phyloP scores from a whole-genome alignment of 2,113 vertebrate genomes.

The Globicephala melas region DNA sequence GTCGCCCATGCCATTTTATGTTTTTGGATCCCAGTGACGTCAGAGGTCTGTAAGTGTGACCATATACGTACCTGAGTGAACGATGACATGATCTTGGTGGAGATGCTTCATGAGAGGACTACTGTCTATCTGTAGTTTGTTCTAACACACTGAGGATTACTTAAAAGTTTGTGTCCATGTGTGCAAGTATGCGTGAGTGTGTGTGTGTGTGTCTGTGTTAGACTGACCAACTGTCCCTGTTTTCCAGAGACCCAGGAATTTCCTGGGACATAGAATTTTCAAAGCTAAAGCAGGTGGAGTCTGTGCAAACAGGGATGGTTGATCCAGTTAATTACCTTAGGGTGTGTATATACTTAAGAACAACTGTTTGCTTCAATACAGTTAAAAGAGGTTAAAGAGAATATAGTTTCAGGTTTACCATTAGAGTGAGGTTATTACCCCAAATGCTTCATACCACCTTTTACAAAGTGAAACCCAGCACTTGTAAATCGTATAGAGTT shows the following conservation, averaged over 20 bases:
- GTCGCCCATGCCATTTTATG: fast-evolving
- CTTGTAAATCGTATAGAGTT: background rate
- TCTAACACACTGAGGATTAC: background rate
- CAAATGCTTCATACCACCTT: background rate
- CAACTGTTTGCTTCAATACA: background rate
- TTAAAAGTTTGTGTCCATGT: background rate
- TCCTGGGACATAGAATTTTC: background rate
- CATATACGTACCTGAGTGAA: background rate
- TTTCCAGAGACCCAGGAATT: background rate
- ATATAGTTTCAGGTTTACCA: background rate
- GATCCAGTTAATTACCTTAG: background rate
- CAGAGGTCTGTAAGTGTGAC: background rate
- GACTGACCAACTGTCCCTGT: background rate
- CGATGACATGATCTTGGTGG: background rate
- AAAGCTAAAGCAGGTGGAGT: background rate
- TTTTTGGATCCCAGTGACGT: background rate
- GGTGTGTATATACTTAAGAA: background rate
- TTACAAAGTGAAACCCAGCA: background rate
- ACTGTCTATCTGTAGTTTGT: background rate
- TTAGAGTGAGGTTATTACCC: background rate
- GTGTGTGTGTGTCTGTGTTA: background rate
- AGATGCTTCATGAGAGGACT: background rate
- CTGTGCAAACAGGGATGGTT: background rate
- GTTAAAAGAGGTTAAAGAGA: background rate
- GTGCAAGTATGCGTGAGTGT: no score